Evolutionary conservation across 2,888 invertebrate species (phyloP).

Genomic region (Lysandra bellargus): DNA sequence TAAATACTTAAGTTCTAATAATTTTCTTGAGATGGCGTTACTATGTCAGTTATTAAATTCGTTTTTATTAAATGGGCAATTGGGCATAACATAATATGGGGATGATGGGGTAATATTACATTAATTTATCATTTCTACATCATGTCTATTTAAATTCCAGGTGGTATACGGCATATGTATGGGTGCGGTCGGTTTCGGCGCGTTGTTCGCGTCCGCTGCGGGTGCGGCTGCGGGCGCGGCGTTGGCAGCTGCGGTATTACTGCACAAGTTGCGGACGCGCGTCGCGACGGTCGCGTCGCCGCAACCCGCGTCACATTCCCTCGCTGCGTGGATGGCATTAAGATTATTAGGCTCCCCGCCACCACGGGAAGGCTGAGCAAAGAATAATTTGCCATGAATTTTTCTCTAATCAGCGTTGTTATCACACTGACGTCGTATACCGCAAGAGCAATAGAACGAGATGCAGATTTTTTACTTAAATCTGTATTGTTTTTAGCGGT

Average conservation of each 20-base stretch:
- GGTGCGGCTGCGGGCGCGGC: constrained; percentile 93
- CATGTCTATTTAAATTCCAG: constrained; percentile 45
- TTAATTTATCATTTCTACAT: too few relatives aligned
- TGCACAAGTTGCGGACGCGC: constrained; percentile 89
- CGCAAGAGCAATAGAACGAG: not conserved
- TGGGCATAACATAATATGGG: too few relatives aligned
- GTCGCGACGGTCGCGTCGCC: constrained; percentile 81
- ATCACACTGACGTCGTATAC: not conserved
- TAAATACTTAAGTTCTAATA: too few relatives aligned
- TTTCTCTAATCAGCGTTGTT: not conserved
- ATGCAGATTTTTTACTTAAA: not conserved
- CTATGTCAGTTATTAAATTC: too few relatives aligned
- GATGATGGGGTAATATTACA: too few relatives aligned
- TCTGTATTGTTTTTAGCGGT: not conserved
- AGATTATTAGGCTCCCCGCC: constrained; percentile 81
- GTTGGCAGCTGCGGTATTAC: constrained; percentile 89
- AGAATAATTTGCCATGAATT: not conserved
- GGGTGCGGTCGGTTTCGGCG: constrained; percentile 93
- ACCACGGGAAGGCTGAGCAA: constrained; percentile 60
- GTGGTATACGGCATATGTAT: constrained; percentile 95
- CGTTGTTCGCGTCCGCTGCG: constrained; percentile 92
- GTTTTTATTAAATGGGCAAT: too few relatives aligned
- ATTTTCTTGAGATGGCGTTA: too few relatives aligned
- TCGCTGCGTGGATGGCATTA: constrained; percentile 88
- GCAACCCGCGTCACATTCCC: constrained; percentile 81